phyloP scores from a whole-genome alignment of 2,888 invertebrate species.

The Tridacna crocea region DNA sequence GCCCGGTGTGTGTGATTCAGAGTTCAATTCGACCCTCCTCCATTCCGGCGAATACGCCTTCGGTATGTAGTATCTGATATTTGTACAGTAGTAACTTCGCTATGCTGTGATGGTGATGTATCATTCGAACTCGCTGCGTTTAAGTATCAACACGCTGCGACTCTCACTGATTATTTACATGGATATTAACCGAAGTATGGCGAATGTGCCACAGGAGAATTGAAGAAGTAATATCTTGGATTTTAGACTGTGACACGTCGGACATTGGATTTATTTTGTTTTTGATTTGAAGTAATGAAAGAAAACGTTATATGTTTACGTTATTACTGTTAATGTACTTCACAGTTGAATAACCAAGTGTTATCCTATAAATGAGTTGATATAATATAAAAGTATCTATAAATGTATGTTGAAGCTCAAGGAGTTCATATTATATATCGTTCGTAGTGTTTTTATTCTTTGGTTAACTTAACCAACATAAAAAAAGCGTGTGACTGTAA shows the following conservation, averaged over 20 bases:
- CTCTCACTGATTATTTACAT: constrained; percentile 45
- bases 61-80: constrained; percentile 26
- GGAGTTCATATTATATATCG: too few relatives aligned
- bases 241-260: constrained; percentile 15
- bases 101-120: constrained; percentile 36
- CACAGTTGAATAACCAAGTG: constrained; percentile 14
- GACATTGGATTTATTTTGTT: neutral
- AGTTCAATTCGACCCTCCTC: constrained; percentile 45
- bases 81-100: constrained; percentile 7
- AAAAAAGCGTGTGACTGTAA: too few relatives aligned
- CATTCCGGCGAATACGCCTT: constrained; percentile 44
- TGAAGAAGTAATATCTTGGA: constrained; percentile 21
- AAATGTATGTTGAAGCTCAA: too few relatives aligned
- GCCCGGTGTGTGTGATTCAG: constrained; percentile 36
- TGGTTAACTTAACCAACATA: too few relatives aligned
- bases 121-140: constrained; percentile 27
- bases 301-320: neutral
- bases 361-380: neutral
- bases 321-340: neutral
- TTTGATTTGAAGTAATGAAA: constrained; percentile 18
- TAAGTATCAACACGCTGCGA: constrained; percentile 45
- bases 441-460: too few relatives aligned
- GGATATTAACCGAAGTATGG: constrained; percentile 35
- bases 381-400: too few relatives aligned
- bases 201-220: constrained; percentile 28